Percentiles rank a stretch among this genome's conserved stretches.
Conservation (phyloP, 2,797 vertebrate genomes). For the Euthynnus affinis region DNA sequence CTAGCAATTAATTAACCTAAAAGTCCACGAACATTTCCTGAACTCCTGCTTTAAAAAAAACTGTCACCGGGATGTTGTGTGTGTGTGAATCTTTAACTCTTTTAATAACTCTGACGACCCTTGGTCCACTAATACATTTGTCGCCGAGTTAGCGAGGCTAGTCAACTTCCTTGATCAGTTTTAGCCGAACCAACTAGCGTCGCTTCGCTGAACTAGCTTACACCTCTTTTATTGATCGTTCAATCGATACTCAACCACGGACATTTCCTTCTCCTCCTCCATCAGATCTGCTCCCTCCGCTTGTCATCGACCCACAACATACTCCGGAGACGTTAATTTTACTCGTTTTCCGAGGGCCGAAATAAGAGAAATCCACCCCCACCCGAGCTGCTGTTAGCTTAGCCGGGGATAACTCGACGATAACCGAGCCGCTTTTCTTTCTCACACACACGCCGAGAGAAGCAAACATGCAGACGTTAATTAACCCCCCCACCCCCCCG, state of each 20-base stretch:
- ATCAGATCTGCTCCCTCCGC: constrained; percentile 9
- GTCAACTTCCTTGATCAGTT: constrained; percentile 75
- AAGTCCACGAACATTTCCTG: not conserved
- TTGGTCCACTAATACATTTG: constrained; percentile 61
- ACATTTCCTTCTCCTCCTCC: constrained; percentile 38
- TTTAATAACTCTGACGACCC: constrained; percentile 36
- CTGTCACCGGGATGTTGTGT: too few relatives aligned
- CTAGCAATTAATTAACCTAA: constrained; percentile 24
- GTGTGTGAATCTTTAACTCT: not conserved
- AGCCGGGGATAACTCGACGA: constrained; percentile 61
- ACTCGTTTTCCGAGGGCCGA: constrained; percentile 56
- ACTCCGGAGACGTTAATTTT: constrained; percentile 33
- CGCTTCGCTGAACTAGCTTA: constrained; percentile 39
- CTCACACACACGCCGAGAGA: constrained; percentile 17
- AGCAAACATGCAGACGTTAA: constrained; percentile 30
- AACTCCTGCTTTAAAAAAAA: constrained; percentile 1
- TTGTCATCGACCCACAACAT: constrained; percentile 57
- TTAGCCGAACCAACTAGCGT: constrained; percentile 67
- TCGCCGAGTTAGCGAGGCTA: constrained; percentile 61
- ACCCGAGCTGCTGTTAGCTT: constrained; percentile 71
- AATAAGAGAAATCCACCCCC: constrained; percentile 74
- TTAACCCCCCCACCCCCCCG: not conserved
- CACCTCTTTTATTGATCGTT: constrained; percentile 41
- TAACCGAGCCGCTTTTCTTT: constrained; percentile 10
- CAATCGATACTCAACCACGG: constrained; percentile 36